phyloP scores from a whole-genome alignment of 2,888 invertebrate species.

The Eupithecia dodoneata region DNA sequence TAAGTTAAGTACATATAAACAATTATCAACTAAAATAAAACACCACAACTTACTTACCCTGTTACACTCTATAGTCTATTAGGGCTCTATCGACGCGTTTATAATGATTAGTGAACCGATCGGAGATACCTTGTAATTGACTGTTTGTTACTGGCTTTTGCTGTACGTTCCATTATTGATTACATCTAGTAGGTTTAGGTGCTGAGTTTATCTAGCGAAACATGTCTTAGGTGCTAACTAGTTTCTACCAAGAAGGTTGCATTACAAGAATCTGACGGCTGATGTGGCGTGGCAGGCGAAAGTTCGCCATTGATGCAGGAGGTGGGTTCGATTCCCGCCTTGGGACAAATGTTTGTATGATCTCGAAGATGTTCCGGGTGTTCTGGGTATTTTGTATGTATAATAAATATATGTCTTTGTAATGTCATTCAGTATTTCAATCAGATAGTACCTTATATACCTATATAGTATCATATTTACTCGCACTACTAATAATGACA shows the following conservation, averaged over 20 bases:
- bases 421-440: too few relatives aligned
- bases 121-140: slow-evolving; percentile 39
- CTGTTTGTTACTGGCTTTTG: slow-evolving; percentile 28
- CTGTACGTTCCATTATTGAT: slow-evolving; percentile 2
- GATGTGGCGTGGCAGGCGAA: too few relatives aligned
- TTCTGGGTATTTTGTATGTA: too few relatives aligned
- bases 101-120: slow-evolving; percentile 44
- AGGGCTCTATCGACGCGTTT: slow-evolving; percentile 36
- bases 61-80: slow-evolving; percentile 30
- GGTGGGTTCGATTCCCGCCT: too few relatives aligned
- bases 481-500: too few relatives aligned
- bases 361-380: too few relatives aligned
- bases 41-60: neutral
- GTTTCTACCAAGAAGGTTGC: neutral
- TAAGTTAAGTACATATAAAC: too few relatives aligned
- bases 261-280: neutral
- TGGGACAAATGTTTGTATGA: too few relatives aligned
- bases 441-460: too few relatives aligned
- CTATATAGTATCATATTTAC: too few relatives aligned
- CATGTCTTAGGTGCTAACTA: neutral
- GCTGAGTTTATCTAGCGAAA: neutral
- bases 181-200: neutral
- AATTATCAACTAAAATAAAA: neutral
- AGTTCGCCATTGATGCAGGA: too few relatives aligned
- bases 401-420: too few relatives aligned